Percentiles rank a stretch among this genome's conserved stretches.
phyloP scores from a whole-genome alignment of 1,140 invertebrate genomes.

The Triops longicaudatus region DNA sequence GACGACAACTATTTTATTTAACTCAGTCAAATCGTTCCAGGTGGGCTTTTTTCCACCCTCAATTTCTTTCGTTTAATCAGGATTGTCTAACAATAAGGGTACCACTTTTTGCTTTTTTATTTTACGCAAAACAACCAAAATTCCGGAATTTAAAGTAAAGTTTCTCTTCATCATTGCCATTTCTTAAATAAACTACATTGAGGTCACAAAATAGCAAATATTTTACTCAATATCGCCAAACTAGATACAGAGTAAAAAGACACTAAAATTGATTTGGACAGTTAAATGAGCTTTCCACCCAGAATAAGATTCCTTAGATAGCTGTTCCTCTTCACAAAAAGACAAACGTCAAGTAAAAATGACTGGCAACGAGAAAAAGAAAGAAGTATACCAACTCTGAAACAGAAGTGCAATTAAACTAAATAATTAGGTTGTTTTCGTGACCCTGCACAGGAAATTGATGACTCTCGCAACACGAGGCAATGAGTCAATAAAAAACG shows the following conservation, averaged over 20 bases:
- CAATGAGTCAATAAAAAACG: neutral
- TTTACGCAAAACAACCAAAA: too few species aligned
- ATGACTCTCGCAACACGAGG: neutral
- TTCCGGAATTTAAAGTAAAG: too few species aligned
- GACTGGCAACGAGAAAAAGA: too few species aligned
- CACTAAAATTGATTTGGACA: too few species aligned
- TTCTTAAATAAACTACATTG: too few species aligned
- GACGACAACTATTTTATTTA: neutral
- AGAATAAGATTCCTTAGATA: neutral
- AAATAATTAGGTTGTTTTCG: neutral
- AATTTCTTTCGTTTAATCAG: neutral
- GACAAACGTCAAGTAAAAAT: neutral
- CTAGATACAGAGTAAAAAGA: too few species aligned
- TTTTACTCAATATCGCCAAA: too few species aligned
- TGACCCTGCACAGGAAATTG: neutral
- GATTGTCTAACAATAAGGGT: neutral
- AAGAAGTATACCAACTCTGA: too few species aligned
- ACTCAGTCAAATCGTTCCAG: neutral
- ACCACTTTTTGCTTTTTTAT: neutral
- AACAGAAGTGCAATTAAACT: neutral
- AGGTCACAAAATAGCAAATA: too few species aligned
- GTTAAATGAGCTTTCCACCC: too few species aligned
- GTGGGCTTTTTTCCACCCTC: neutral
- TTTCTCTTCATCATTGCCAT: too few species aligned
- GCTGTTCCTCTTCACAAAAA: neutral